Evolutionary conservation across 2,113 vertebrate genomes (phyloP), one percentile per base, ranked within the genome.

Genomic region (Atlantisia rogersi): DNA sequence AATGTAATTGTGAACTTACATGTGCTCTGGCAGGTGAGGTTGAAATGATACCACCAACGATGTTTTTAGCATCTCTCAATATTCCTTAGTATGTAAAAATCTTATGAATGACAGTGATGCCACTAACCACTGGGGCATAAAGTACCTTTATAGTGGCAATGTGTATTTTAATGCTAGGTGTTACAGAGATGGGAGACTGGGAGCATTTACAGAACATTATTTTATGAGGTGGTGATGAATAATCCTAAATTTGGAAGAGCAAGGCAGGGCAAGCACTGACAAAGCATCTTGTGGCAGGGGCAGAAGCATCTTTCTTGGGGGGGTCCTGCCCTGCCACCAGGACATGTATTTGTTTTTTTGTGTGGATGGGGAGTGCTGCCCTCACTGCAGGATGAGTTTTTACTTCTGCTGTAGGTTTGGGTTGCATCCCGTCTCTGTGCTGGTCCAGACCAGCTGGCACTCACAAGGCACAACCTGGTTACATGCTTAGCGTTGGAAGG

Each of bases 261-360:
- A 15, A 26, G n/a, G 18, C 0, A 3, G 11, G 12, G 11, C 0
- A 0, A 50, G 21, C 35, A 44, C 15, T 44, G 46, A 15, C 29
- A 64, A 48, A 48, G 29, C 6, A 11, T 5, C 5, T 68, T 44
- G 0, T 0, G 2, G 26, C 42, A 5, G 5, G 32, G 9, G 35
- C 25, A 39, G 25, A 25, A 39, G 9, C 18, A 13, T 15, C 24
- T 81, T 73, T 29, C 29, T 44, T 7, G 44, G 10, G 15, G 12
- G 11, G 11, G 15, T 71, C 19, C 22, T 71, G 28, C 52, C n/a
- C 11, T 77, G 37, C 56, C 32, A 1, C 24, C 4, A 2, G 68
- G 50, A 9, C 1, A 2, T 7, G 4, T 6, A 1, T 53, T 82
- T 29, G 21, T 18, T 48, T 31, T 31, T 40, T 48, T 18, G 5